Evolutionary conservation across 2,797 vertebrate species (phyloP).

Genomic region (Glossophaga mutica): DNA sequence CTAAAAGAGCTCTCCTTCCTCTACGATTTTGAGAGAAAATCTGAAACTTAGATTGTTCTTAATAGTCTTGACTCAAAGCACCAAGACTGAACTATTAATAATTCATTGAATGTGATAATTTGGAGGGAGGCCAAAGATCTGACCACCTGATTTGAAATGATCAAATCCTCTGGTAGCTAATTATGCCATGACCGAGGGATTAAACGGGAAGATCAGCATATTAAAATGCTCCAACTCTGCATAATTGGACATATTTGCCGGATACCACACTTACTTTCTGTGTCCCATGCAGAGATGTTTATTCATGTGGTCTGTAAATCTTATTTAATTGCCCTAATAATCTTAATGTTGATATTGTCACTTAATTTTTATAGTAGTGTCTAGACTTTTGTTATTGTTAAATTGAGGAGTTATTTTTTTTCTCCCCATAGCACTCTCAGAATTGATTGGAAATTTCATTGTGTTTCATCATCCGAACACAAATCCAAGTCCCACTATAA

Average conservation of each 20-base stretch:
- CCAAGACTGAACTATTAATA: conserved; percentile 57
- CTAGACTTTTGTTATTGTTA: conserved; percentile 39
- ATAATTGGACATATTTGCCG: neutral
- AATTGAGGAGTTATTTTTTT: conserved; percentile 48
- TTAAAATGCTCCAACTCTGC: conserved; percentile 4
- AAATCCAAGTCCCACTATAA: conserved; percentile 35
- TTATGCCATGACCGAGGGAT: neutral
- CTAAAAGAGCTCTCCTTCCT: conserved; percentile 32
- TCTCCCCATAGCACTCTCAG: neutral
- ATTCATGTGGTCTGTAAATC: neutral
- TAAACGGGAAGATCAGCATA: neutral
- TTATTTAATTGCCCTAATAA: conserved; percentile 28
- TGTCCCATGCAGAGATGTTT: conserved; percentile 2
- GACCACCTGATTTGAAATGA: neutral
- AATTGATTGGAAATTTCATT: conserved; percentile 11
- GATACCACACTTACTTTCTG: neutral
- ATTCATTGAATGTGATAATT: neutral
- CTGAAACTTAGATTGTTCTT: conserved; percentile 55
- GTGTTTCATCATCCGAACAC: neutral
- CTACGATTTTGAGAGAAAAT: conserved; percentile 36
- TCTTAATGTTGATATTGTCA: conserved; percentile 38
- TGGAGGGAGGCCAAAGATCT: neutral
- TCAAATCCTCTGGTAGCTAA: conserved; percentile 31
- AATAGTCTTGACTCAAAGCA: conserved; percentile 39
- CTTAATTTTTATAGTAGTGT: conserved; percentile 32